phyloP scores from a whole-genome alignment of 2,888 invertebrate species.

The Lysandra bellargus region DNA sequence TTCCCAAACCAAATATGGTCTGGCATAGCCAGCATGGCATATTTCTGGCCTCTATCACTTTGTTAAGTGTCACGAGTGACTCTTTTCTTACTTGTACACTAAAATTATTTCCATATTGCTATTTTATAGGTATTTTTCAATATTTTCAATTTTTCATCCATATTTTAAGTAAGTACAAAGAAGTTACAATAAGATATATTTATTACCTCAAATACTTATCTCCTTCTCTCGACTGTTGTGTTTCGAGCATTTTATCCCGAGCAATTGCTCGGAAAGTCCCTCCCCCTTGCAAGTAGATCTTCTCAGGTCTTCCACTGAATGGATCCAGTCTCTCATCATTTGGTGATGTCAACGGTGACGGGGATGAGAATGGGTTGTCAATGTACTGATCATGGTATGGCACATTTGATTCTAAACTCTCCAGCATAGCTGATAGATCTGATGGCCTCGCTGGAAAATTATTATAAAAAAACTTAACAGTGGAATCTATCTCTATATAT shows the following conservation, averaged over 20 bases:
- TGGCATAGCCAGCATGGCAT: no score
- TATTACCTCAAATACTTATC: conserved; percentile 72
- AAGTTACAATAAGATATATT: conserved; percentile 18
- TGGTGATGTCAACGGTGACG: conserved; percentile 74
- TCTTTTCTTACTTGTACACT: no score
- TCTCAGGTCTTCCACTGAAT: conserved; percentile 66
- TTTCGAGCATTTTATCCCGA: conserved; percentile 69
- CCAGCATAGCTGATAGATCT: conserved; percentile 70
- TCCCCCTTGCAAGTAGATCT: conserved; percentile 74
- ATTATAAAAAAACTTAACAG: not conserved
- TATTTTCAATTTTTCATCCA: no score
- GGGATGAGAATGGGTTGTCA: conserved; percentile 77
- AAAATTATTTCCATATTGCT: no score
- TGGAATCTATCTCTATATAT: not conserved
- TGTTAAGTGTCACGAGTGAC: no score
- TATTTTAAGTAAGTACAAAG: no score
- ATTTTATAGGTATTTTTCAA: no score
- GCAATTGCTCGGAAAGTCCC: conserved; percentile 73
- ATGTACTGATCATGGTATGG: conserved; percentile 73
- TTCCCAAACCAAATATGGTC: no score
- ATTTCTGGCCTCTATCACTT: no score
- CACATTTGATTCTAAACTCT: conserved; percentile 66
- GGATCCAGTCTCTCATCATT: conserved; percentile 70
- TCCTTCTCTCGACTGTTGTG: conserved; percentile 66
- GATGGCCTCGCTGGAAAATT: conserved; percentile 66